Base-by-base conservation (phyloP, 2,888 invertebrate species). In the Cryptocephalus moraei region DNA sequence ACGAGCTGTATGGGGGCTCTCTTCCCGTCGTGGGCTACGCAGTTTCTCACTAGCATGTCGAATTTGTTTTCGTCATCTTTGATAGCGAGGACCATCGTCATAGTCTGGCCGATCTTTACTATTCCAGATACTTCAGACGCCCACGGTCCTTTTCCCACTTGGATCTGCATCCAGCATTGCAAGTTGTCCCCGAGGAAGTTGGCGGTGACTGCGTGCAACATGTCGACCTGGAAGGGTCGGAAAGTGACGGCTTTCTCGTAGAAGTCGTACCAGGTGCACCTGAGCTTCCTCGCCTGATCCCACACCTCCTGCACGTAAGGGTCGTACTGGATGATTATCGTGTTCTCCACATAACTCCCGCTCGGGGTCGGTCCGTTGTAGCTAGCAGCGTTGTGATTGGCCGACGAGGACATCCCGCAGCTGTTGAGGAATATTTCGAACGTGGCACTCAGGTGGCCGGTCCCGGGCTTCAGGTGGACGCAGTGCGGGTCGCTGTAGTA, bases 101-200 rank as follows among this genome's bases (percentile, higher is more conserved):
- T 93, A 0, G 93, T 93, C 68, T 93, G 93, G 22, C 93, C 93
- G 56, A 93, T 93, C 73, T 93, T 93, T 9, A 93, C 93, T 62
- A 93, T 91, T 46, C 93, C 93, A 1, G 91, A 91, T 33, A 93
- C 93, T 73, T 93, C 93, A 10, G 91, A 91, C n/a, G 93, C 93
- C 93, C 93, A 93, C 1, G 93, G 93, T 56, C 93, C 93, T 68
- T 93, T 93, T 47, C 93, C 93, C 41, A 92, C 92, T 73, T 93
- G 93, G 61, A 93, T 93, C 72, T 93, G 93, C 93, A 93, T 93
- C 93, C 93, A 93, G 73, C 93, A 93, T 68, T 93, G 92, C 60
- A 93, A 75, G 74, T 93, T 93, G 72, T 93, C 93, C 32, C 93
- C 93, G 60, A 93, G 79, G 80, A 93, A 93, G 76, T 93, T 93